Evolutionary conservation across 2,113 vertebrate genomes (phyloP).

Genomic region (Ochotona curzoniae): DNA sequence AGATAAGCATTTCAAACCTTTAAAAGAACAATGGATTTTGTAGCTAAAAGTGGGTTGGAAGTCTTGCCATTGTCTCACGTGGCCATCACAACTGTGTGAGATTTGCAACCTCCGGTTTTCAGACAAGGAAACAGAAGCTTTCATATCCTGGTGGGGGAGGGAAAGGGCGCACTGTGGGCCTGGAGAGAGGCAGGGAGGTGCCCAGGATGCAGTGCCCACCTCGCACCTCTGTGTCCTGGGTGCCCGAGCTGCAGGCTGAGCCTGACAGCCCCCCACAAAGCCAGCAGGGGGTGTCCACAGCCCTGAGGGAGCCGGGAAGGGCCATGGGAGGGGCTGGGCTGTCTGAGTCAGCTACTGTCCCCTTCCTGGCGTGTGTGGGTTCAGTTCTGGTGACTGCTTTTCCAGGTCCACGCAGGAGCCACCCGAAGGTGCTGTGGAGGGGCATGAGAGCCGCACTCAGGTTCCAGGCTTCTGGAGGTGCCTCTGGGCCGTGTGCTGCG

Average conservation of each 20-base stretch:
- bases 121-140: neutral
- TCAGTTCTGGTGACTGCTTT: neutral
- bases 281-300: neutral
- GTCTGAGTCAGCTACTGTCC: neutral
- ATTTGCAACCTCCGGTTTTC: neutral
- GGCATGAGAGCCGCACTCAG: neutral
- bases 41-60: neutral
- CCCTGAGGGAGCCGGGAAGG: too few species aligned
- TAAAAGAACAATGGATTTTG: neutral
- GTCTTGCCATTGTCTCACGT: neutral
- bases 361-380: too few species aligned
- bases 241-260: neutral
- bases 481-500: too few species aligned
- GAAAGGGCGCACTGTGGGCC: neutral
- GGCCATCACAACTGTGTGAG: neutral
- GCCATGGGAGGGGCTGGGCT: too few species aligned
- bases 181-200: neutral
- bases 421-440: neutral
- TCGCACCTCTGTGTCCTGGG: too few species aligned
- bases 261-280: neutral
- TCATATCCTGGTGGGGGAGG: neutral
- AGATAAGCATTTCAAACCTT: neutral
- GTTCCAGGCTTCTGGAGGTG: fast-evolving
- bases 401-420: neutral
- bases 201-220: fast-evolving